Percentiles rank a stretch among this genome's conserved stretches.
phyloP scores from a whole-genome alignment of 2,113 vertebrate species.

The Cottus gobio region DNA sequence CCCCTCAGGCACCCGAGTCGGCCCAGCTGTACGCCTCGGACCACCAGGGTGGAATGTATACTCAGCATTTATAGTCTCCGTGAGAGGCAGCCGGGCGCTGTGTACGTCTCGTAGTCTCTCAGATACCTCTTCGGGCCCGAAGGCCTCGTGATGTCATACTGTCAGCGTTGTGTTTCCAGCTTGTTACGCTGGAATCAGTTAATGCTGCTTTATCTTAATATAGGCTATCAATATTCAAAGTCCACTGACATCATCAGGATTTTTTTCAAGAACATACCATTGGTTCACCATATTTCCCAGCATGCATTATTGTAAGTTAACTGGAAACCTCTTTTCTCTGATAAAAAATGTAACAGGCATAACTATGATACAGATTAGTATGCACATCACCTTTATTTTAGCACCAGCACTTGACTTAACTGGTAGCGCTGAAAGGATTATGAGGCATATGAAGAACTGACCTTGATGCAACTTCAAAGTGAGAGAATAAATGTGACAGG shows the following conservation, averaged over 20 bases:
- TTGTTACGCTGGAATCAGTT: not conserved
- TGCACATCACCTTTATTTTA: not conserved
- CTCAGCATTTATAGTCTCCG: slow-evolving; percentile 20
- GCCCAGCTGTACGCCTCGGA: slow-evolving; percentile 45
- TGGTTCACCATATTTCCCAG: not conserved
- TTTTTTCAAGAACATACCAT: not conserved
- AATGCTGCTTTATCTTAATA: not conserved
- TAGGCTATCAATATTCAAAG: not conserved
- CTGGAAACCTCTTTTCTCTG: not conserved
- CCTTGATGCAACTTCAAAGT: slow-evolving; percentile 51
- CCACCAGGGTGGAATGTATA: slow-evolving; percentile 30
- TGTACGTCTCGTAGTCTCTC: not conserved
- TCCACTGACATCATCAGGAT: not conserved
- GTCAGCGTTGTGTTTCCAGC: not conserved
- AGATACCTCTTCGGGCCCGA: not conserved
- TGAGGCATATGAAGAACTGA: slow-evolving; percentile 28
- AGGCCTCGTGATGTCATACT: not conserved
- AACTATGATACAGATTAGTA: not conserved
- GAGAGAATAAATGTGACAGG: slow-evolving; percentile 14
- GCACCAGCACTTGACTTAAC: slow-evolving; percentile 6
- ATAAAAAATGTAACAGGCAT: not conserved
- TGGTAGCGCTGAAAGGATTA: slow-evolving; percentile 40
- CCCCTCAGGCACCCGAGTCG: slow-evolving; percentile 31
- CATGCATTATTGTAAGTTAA: not conserved
- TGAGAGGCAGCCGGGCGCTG: not conserved